Evolutionary conservation across 2,888 invertebrate genomes (phyloP).

Genomic region (Escarpia spicata): DNA sequence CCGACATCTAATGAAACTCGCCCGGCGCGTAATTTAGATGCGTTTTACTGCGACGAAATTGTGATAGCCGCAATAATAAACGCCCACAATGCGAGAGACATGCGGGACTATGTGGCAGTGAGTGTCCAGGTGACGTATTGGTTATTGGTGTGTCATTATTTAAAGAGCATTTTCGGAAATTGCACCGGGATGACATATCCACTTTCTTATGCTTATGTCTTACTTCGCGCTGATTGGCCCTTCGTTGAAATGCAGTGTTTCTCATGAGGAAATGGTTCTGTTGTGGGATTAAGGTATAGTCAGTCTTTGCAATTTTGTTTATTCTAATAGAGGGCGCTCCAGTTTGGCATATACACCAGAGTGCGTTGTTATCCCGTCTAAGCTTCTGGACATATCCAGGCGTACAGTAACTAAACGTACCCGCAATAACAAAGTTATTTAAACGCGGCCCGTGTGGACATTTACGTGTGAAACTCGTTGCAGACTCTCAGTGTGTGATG

Average conservation of each 20-base stretch:
- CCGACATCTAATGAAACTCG: background rate
- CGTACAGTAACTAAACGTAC: background rate
- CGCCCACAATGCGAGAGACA: background rate
- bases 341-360: background rate
- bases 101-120: background rate
- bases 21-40: constrained; percentile 1
- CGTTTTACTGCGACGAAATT: constrained; percentile 11
- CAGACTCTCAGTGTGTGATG: background rate
- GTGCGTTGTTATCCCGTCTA: background rate
- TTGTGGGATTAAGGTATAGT: background rate
- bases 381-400: background rate
- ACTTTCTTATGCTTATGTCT: background rate
- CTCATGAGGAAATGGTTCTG: background rate
- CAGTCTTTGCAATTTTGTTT: background rate
- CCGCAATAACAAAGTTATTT: background rate
- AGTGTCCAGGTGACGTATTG: background rate
- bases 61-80: background rate
- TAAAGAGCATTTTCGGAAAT: background rate
- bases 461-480: background rate
- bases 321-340: background rate
- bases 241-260: background rate
- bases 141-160: background rate
- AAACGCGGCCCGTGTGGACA: background rate
- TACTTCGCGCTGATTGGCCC: background rate
- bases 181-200: background rate